A percentile compares a stretch with the other conserved stretches of the same genome.
phyloP scores from a whole-genome alignment of 2,888 invertebrate species.

The Watsonalla cultraria region DNA sequence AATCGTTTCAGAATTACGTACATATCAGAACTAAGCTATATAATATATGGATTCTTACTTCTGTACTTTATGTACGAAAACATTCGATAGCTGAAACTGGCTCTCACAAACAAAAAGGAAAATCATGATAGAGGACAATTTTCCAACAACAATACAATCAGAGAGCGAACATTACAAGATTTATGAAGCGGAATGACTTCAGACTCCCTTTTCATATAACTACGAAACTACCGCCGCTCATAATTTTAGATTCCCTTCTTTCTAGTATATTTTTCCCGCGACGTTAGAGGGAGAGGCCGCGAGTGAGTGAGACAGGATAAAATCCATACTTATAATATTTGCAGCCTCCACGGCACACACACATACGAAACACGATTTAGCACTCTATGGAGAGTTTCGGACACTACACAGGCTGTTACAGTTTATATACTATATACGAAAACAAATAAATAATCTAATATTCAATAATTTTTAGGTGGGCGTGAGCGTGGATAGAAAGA shows the following conservation, averaged over 20 bases:
- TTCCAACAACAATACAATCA: constrained; percentile 47
- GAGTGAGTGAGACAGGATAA: constrained; percentile 59
- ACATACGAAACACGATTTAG: constrained; percentile 59
- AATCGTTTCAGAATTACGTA: too few relatives aligned
- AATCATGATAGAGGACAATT: constrained; percentile 32
- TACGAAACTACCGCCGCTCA: constrained; percentile 47
- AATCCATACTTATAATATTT: constrained; percentile 80
- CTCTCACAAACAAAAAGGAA: constrained; percentile 21
- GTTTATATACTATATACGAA: not conserved
- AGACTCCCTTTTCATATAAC: constrained; percentile 65
- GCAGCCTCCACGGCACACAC: constrained; percentile 72
- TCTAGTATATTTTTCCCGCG: constrained; percentile 64
- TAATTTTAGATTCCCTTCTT: constrained; percentile 71
- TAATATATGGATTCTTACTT: too few relatives aligned
- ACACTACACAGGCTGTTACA: constrained; percentile 47
- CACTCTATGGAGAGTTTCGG: constrained; percentile 69
- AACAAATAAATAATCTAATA: too few relatives aligned
- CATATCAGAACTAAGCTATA: too few relatives aligned
- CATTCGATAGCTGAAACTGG: constrained; percentile 7
- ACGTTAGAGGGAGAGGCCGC: constrained; percentile 37
- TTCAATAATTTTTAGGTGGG: too few relatives aligned
- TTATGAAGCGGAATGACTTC: constrained; percentile 60
- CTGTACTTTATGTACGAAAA: not conserved
- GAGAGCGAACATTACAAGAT: constrained; percentile 53
- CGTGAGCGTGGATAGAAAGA: too few relatives aligned